Percentiles rank a stretch among this genome's conserved stretches.
phyloP scores from a whole-genome alignment of 1,140 invertebrate genomes.

The Eupristina koningsbergeri region DNA sequence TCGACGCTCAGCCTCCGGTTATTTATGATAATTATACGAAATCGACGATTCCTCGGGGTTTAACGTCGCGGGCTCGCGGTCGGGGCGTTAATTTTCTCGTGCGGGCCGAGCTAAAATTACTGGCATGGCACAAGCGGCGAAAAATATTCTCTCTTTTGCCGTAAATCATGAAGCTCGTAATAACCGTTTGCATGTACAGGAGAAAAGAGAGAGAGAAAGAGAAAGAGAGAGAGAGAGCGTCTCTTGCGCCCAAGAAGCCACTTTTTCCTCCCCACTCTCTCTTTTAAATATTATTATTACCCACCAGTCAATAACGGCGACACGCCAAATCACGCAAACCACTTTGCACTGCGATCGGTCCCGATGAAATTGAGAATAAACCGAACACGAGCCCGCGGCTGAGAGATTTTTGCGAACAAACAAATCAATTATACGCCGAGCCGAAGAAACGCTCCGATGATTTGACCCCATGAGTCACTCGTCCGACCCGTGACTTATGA shows the following conservation, averaged over 20 bases:
- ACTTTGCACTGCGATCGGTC: no score
- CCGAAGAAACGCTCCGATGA: conserved; percentile 43
- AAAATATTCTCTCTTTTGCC: neutral
- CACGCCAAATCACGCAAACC: no score
- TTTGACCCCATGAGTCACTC: conserved; percentile 58
- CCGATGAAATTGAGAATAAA: conserved; percentile 33
- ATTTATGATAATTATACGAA: conserved; percentile 1
- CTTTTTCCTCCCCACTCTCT: no score
- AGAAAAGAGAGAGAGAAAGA: neutral
- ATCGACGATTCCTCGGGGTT: neutral
- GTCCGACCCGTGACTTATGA: conserved; percentile 35
- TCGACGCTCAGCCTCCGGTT: neutral
- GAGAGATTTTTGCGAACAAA: conserved; percentile 59
- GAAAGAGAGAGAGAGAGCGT: no score
- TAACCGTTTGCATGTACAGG: neutral
- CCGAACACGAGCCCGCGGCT: neutral
- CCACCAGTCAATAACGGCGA: no score
- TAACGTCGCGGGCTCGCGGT: neutral
- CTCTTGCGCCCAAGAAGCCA: no score
- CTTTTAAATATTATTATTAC: no score
- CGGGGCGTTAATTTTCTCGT: neutral
- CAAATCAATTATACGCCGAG: conserved; percentile 58
- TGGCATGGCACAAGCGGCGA: neutral
- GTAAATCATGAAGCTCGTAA: neutral
- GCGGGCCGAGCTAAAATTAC: neutral